phyloP scores from a whole-genome alignment of 1,140 invertebrate species.

The Brachionus calyciflorus region DNA sequence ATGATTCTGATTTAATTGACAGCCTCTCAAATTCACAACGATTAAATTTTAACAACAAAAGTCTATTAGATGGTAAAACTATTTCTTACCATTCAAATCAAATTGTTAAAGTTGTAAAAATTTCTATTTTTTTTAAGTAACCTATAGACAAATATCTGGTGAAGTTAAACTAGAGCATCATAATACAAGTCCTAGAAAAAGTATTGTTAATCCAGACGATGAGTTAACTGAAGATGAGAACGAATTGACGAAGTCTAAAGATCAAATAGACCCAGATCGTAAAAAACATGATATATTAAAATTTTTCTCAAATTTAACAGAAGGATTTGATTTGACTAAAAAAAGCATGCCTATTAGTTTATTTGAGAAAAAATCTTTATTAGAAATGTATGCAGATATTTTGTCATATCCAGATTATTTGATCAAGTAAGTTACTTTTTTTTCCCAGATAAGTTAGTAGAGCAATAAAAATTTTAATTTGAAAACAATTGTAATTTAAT shows the following conservation, averaged over 20 bases:
- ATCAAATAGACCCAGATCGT: background rate
- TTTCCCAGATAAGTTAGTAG: too few relatives aligned
- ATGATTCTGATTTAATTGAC: too few relatives aligned
- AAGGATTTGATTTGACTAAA: background rate
- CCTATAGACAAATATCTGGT: background rate
- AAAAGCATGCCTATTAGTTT: background rate
- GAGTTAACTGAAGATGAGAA: conserved; percentile 15
- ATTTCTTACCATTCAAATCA: too few relatives aligned
- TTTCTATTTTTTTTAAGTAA: background rate
- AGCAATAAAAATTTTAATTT: too few relatives aligned
- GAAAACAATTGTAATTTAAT: too few relatives aligned
- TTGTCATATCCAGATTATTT: conserved; percentile 63
- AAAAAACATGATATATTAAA: background rate
- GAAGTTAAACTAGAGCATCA: background rate
- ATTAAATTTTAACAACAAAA: too few relatives aligned
- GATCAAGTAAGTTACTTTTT: conserved; percentile 51
- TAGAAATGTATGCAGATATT: conserved; percentile 66
- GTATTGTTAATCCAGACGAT: conserved; percentile 8
- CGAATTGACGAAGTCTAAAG: background rate
- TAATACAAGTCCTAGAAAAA: conserved; percentile 15
- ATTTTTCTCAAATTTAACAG: conserved; percentile 12
- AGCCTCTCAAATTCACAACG: too few relatives aligned
- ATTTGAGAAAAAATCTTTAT: conserved; percentile 63
- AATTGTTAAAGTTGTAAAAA: too few relatives aligned
- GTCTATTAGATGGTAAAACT: too few relatives aligned